Base-by-base conservation (phyloP, 2,888 invertebrate species). In the Branchellion lobata region DNA sequence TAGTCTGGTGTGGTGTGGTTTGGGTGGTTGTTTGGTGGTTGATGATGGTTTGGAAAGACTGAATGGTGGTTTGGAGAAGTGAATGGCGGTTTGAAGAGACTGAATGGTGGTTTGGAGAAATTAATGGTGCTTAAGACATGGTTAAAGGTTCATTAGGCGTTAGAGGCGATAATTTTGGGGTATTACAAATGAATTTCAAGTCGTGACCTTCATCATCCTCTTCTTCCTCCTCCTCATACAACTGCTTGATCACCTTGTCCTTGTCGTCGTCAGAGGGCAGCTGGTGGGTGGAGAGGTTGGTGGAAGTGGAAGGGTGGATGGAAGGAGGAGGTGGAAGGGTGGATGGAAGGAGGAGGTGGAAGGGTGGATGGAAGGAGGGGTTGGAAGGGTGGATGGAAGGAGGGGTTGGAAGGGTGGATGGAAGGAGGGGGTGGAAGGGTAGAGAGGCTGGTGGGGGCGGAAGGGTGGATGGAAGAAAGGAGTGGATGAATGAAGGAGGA, bases 231-330 rank as follows among this genome's bases (percentile, higher is more conserved):
- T 77, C 77, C 14, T 61, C 65, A 61, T 33, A 33, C 21, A 31
- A 31, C 27, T 69, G 8, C 69, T 69, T 69, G n/a, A 61, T 77
- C 36, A 65, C 11, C 34, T 77, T 61, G 0, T 79, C 79, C 36
- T 79, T 74, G 24, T 79, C 79, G 24, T 79, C 79, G 8, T 34
- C 65, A 27, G 74, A 73, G 1, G 79, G 79, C 29, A 79, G 75
- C 79, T 79, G 31, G 3, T 51, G 27, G 73, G 21, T 27, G 29
- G n/a, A n/a, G 3, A 51, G n/a, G 40, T 47, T n/a, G 40, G 40
- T 5, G 21, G 31, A 1, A 21, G 11, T 27, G 18, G 8, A 11
- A 75, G 1, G 40, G 53, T 47, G 24, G 29, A 24, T 61, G 61
- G 24, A 27, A 24, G 27, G 61, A 76, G 29, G 61, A 40, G 5